Percentiles rank a stretch among this genome's conserved stretches.
phyloP scores from a whole-genome alignment of 2,113 vertebrate genomes.

The Erythrocercus mccallii region DNA sequence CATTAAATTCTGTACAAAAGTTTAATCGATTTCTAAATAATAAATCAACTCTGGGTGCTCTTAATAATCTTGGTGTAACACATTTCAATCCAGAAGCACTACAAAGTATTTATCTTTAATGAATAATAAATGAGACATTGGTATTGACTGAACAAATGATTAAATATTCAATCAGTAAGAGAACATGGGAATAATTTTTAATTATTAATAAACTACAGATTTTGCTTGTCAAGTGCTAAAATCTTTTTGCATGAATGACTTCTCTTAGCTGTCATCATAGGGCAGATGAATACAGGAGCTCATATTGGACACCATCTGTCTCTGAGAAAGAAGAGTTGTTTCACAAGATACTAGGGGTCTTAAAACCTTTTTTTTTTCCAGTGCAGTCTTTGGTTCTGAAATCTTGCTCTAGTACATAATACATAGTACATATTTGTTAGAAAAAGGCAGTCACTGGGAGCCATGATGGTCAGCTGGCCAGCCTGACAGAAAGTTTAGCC shows the following conservation, averaged over 20 bases:
- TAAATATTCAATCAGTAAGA: constrained; percentile 81
- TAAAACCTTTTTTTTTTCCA: not conserved
- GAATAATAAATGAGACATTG: constrained; percentile 79
- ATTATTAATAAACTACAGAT: constrained; percentile 77
- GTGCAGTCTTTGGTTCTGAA: not conserved
- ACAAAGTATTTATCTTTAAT: constrained; percentile 80
- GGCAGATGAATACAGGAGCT: constrained; percentile 44
- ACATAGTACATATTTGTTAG: not conserved
- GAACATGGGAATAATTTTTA: constrained; percentile 75
- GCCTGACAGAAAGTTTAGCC: not conserved
- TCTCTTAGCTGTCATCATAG: constrained; percentile 38
- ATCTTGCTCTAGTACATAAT: not conserved
- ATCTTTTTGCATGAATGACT: constrained; percentile 63
- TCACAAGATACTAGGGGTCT: not conserved
- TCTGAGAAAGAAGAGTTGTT: not conserved
- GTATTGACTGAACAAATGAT: constrained; percentile 78
- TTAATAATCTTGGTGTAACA: constrained; percentile 69
- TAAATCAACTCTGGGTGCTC: constrained; percentile 68
- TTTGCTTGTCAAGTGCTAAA: constrained; percentile 67
- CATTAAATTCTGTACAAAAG: constrained; percentile 62
- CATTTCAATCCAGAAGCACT: constrained; percentile 70
- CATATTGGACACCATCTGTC: not conserved
- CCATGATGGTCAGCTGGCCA: not conserved
- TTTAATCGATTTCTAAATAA: constrained; percentile 76
- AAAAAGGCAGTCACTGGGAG: not conserved